Percentiles rank a stretch among this genome's conserved stretches.
phyloP scores from a whole-genome alignment of 2,113 vertebrate species.

The Saimiri boliviensis region DNA sequence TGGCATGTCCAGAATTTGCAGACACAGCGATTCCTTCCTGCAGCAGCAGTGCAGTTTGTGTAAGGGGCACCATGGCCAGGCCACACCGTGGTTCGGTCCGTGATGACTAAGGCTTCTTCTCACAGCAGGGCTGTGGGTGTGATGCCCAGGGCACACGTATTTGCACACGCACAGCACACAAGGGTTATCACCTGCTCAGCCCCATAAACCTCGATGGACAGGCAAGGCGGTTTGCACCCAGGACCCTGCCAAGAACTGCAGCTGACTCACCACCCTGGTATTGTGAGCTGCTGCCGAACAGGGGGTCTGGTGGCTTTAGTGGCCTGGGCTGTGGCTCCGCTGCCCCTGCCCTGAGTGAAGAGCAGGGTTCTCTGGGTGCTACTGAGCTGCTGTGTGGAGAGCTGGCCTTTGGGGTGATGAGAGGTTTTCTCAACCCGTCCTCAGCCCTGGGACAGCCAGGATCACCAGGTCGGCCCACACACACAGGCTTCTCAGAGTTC shows the following conservation, averaged over 20 bases:
- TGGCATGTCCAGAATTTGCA: neutral
- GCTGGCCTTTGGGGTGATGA: fast-evolving
- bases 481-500: fast-evolving
- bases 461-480: neutral
- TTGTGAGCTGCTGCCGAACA: neutral
- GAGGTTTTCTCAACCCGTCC: neutral
- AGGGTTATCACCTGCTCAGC: neutral
- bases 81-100: neutral
- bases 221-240: neutral
- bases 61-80: too few species aligned
- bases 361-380: fast-evolving
- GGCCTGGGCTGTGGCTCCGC: neutral
- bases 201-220: neutral
- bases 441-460: fast-evolving
- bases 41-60: fast-evolving
- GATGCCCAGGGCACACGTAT: fast-evolving
- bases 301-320: too few species aligned
- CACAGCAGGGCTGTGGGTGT: fast-evolving
- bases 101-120: neutral
- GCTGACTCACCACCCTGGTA: neutral
- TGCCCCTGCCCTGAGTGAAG: fast-evolving
- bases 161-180: neutral
- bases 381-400: neutral
- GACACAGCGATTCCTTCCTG: neutral
- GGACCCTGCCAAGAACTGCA: neutral